These are phyloP conservation scores for Octopus sinensis DNA, from an alignment of 1,140 invertebrate genomes.

Conservation along the genomic window DNA sequence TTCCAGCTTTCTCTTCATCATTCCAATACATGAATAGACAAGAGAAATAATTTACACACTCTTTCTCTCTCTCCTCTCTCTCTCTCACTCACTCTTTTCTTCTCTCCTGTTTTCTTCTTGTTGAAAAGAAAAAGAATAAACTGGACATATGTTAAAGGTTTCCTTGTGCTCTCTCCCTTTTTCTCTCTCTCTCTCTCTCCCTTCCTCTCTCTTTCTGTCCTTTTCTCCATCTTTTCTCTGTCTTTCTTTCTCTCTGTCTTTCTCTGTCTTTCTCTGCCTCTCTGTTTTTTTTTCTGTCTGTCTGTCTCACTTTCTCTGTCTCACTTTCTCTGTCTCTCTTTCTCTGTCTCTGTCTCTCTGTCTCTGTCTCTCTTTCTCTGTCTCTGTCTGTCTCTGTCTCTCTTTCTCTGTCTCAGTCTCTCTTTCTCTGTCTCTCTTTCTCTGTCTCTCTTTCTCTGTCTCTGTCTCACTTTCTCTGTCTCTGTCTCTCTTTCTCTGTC, in stretches of 20 bases:
- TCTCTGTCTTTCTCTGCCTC: not conserved
- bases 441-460: no score
- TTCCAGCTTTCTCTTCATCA: no score
- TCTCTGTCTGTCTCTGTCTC: no score
- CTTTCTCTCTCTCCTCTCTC: not conserved
- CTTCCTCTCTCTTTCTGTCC: not conserved
- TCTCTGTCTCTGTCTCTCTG: no score
- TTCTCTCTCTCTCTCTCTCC: not conserved
- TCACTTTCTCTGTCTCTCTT: no score
- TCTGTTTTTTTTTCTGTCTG: not conserved
- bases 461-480: no score
- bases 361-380: no score
- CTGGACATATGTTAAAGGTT: not conserved
- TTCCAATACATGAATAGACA: not conserved
- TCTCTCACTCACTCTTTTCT: not conserved
- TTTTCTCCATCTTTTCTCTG: not conserved
- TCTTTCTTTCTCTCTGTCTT: not conserved
- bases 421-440: no score
- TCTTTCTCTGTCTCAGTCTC: no score
- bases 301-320: no score
- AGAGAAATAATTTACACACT: not conserved
- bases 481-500: no score
- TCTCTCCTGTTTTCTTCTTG: not conserved
- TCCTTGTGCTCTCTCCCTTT: not conserved
- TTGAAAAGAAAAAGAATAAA: not conserved